These are phyloP conservation scores for Apostichopus leukothele DNA, from an alignment of 53 echinoderm and acorn worm genomes.

Conservation along the genomic window DNA sequence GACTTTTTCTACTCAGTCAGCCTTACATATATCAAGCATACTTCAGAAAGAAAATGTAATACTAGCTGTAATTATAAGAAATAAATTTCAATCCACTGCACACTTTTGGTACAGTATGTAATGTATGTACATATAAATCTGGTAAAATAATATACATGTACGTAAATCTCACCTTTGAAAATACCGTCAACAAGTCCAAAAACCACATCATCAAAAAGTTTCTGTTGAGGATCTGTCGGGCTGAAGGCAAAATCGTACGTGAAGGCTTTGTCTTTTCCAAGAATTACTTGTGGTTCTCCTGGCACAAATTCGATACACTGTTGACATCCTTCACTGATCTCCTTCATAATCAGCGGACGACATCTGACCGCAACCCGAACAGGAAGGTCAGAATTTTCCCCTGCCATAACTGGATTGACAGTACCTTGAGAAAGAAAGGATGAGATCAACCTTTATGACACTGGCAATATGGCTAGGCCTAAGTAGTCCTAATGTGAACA, in stretches of 20 bases:
- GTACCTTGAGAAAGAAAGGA: too few species aligned
- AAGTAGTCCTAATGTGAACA: too few species aligned
- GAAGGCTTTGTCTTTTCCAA: slow-evolving; percentile 96
- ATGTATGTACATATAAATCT: too few species aligned
- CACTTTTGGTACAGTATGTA: too few species aligned
- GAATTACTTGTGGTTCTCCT: slow-evolving; percentile 81
- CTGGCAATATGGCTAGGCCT: too few species aligned
- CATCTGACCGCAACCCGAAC: slow-evolving; percentile 87
- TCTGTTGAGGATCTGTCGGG: slow-evolving; percentile 64
- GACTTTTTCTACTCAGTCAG: too few species aligned
- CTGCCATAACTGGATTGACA: not conserved
- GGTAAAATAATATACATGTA: not conserved
- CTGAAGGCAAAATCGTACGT: slow-evolving; percentile 91
- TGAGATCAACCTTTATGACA: too few species aligned
- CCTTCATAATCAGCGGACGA: slow-evolving; percentile 84
- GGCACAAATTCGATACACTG: slow-evolving; percentile 72
- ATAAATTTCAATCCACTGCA: too few species aligned
- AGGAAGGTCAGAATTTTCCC: slow-evolving; percentile 61
- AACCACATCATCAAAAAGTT: slow-evolving; percentile 68
- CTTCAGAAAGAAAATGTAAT: too few species aligned
- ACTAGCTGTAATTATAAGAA: too few species aligned
- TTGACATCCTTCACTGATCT: slow-evolving; percentile 87
- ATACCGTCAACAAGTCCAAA: slow-evolving; percentile 78
- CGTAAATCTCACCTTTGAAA: slow-evolving; percentile 75
- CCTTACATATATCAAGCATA: too few species aligned